Conservation (phyloP, 2,888 invertebrate species). For the Idaea dimidiata region DNA sequence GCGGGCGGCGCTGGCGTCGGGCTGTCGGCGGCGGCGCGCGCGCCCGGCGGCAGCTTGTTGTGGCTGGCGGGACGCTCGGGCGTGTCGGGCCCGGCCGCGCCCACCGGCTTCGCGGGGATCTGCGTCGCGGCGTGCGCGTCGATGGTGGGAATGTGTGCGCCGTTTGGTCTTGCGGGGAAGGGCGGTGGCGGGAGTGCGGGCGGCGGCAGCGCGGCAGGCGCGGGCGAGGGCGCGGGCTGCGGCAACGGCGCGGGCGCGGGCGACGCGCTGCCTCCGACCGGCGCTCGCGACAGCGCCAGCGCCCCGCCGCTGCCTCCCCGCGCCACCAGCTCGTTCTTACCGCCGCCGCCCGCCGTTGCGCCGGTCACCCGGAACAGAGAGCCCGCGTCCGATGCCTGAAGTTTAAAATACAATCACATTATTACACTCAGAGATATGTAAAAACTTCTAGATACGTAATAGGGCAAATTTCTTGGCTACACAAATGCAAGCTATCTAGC, state of each 20-base stretch:
- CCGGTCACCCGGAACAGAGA: constrained; percentile 78
- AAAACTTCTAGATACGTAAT: too few relatives aligned
- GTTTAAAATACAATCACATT: constrained; percentile 17
- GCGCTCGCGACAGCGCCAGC: constrained; percentile 82
- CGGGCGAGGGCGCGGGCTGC: constrained; percentile 85
- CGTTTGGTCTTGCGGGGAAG: constrained; percentile 74
- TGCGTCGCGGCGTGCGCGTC: constrained; percentile 72
- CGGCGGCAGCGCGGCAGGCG: constrained; percentile 85
- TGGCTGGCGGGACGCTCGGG: constrained; percentile 71
- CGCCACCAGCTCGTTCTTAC: constrained; percentile 81
- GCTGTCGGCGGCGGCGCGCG: constrained; percentile 71
- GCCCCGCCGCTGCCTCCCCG: constrained; percentile 84
- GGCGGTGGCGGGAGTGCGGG: constrained; percentile 84
- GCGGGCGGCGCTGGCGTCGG: constrained; percentile 73
- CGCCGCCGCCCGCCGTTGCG: constrained; percentile 85
- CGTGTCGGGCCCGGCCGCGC: constrained; percentile 67
- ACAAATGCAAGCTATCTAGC: too few relatives aligned
- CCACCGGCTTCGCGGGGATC: constrained; percentile 67
- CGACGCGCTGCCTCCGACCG: constrained; percentile 81
- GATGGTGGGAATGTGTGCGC: constrained; percentile 70
- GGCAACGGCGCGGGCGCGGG: constrained; percentile 85
- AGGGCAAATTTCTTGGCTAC: too few relatives aligned
- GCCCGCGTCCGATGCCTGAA: constrained; percentile 70
- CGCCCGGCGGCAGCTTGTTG: constrained; percentile 71
- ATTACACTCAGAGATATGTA: background rate